Base-by-base conservation (phyloP, 2,113 vertebrate species). In the Scatophagus argus region DNA sequence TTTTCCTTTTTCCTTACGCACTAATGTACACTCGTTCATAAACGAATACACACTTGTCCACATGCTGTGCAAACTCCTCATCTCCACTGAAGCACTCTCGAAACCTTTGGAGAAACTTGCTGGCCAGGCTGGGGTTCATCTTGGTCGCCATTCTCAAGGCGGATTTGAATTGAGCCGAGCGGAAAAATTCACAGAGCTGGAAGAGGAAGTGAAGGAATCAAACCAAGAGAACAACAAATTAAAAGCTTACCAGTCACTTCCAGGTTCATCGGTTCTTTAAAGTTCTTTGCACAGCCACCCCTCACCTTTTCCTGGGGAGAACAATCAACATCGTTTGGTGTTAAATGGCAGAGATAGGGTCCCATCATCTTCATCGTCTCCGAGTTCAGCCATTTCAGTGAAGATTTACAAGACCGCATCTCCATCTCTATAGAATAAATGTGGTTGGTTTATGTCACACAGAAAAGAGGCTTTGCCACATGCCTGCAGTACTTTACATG, bases 141-240 rank as follows among this genome's bases (percentile, higher is more conserved):
- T 4, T 44, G 1, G 32, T 32, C 29, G 5, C 19, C 2, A 5
- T 14, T 0, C 1, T 67, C 8, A 80, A 25, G 21, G 17, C 17
- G 0, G 61, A 8, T 36, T 46, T 74, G 31, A 88, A 87, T n/a
- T 47, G 0, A 1, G 5, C 1, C 0, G 81, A 85, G 21, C 4
- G 7, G 74, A 85, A 90, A 19, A 72, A 88, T 2, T 38, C 27
- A 74, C 93, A 93, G 14, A 93, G 29, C 94, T 95, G 49, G 17
- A 73, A 63, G 39, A 77, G 8, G 74, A 43, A 73, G 38, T 25
- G 8, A 75, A 31, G 12, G 23, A 39, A 62, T 55, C 4, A 49
- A 46, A 76, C 0, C 34, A 75, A 11, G 2, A 74, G 11, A 16
- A 36, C 8, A 1, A 47, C 51, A 34, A n/a, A 55, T 65, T 25